phyloP scores from a whole-genome alignment of 53 echinoderm and acorn worm species.

The Temnopleurus reevesii region DNA sequence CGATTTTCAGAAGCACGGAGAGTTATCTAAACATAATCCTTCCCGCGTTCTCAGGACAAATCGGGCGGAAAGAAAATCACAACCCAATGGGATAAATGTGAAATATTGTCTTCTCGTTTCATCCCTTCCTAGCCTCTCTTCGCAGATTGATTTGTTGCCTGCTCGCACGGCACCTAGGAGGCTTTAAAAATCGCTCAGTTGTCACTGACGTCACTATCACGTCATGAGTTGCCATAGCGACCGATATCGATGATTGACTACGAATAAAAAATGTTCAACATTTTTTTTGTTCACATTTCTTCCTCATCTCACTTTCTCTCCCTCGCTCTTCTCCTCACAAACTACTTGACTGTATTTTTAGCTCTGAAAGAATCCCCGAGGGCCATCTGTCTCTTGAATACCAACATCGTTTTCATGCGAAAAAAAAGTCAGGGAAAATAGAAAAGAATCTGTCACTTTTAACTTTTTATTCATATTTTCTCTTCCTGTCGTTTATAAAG shows the following conservation, averaged over 20 bases:
- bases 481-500: neutral
- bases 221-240: constrained; percentile 5
- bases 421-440: neutral
- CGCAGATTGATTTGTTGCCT: constrained; percentile 1
- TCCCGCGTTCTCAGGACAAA: neutral
- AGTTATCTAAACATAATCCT: neutral
- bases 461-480: neutral
- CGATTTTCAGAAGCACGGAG: neutral
- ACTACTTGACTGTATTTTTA: neutral
- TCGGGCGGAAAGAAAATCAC: neutral
- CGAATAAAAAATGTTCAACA: neutral
- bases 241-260: constrained; percentile 39
- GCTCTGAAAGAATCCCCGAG: constrained; percentile 1
- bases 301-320: neutral
- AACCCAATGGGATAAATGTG: neutral
- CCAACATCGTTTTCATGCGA: neutral
- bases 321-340: neutral
- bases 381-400: neutral
- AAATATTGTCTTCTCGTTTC: neutral
- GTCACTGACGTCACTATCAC: constrained; percentile 38
- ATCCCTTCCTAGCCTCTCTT: neutral
- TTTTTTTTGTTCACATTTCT: neutral
- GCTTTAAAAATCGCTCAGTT: neutral
- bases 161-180: constrained; percentile 2
- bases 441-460: neutral